Percentiles rank a stretch among this genome's conserved stretches.
Evolutionary conservation across 1,140 invertebrate species (phyloP).

Genomic region (Medauroidea extradentata): DNA sequence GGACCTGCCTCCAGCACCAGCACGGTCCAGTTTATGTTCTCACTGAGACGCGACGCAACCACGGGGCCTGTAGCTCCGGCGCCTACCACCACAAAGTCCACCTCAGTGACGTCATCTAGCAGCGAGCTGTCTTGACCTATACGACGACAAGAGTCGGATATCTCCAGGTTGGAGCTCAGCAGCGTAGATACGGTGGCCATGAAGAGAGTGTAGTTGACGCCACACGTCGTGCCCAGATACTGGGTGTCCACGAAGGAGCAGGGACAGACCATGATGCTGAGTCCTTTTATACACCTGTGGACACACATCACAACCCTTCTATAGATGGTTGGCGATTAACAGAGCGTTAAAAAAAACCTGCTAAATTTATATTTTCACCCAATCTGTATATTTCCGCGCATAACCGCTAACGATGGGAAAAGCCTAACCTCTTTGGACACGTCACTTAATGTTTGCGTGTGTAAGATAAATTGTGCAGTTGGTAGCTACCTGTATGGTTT

Average conservation of each 20-base stretch:
- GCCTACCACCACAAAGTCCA: constrained; percentile 42
- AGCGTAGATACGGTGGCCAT: constrained; percentile 44
- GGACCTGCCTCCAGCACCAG: constrained; percentile 57
- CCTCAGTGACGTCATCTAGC: constrained; percentile 8
- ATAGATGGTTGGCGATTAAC: no score
- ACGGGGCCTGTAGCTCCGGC: constrained; percentile 54
- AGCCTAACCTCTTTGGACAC: no score
- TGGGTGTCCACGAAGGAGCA: constrained; percentile 46
- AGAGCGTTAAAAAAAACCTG: no score
- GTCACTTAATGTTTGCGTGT: no score
- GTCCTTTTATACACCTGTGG: no score
- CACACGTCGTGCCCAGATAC: constrained; percentile 40
- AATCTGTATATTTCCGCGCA: no score
- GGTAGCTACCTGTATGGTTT: no score
- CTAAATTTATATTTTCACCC: no score
- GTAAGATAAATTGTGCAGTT: no score
- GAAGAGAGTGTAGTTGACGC: constrained; percentile 46
- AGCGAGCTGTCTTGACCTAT: constrained; percentile 23
- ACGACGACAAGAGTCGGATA: constrained; percentile 46
- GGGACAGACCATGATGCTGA: constrained; percentile 27
- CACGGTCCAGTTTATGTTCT: constrained; percentile 44
- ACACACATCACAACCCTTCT: no score
- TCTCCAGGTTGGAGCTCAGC: constrained; percentile 45
- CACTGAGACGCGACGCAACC: constrained; percentile 53
- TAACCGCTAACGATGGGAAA: no score